Percentiles rank a stretch among this genome's conserved stretches.
phyloP scores from a whole-genome alignment of 1,140 invertebrate species.

The Lysiphlebus fabarum region DNA sequence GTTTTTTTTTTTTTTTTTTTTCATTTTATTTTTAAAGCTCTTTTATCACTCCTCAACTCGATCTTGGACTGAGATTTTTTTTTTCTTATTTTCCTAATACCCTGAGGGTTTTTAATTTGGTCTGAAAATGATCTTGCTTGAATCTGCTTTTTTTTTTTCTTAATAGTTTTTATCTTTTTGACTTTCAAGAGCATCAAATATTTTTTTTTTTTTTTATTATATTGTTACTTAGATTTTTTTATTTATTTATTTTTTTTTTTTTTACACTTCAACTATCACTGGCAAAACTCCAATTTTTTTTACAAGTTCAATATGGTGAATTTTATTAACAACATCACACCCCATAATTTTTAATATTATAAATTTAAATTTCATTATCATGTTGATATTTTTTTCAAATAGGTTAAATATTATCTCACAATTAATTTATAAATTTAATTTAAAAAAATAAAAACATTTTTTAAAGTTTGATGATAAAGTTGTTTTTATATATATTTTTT shows the following conservation, averaged over 20 bases:
- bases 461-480: no score
- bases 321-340: neutral
- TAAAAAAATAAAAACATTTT: no score
- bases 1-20: neutral
- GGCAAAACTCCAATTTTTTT: slow-evolving; percentile 12
- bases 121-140: slow-evolving; percentile 5
- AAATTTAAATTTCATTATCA: neutral
- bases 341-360: neutral
- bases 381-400: neutral
- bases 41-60: neutral
- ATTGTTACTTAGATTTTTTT: neutral
- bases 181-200: neutral
- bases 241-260: no score
- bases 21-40: neutral
- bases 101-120: slow-evolving; percentile 4
- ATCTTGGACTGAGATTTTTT: neutral
- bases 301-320: slow-evolving; percentile 4
- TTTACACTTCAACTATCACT: slow-evolving; percentile 1
- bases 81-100: neutral
- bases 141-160: neutral
- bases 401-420: neutral
- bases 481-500: no score
- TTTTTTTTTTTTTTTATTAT: neutral
- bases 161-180: neutral
- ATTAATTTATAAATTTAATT: neutral